phyloP scores from a whole-genome alignment of 2,113 vertebrate genomes.

The Lepidothrix coronata region DNA sequence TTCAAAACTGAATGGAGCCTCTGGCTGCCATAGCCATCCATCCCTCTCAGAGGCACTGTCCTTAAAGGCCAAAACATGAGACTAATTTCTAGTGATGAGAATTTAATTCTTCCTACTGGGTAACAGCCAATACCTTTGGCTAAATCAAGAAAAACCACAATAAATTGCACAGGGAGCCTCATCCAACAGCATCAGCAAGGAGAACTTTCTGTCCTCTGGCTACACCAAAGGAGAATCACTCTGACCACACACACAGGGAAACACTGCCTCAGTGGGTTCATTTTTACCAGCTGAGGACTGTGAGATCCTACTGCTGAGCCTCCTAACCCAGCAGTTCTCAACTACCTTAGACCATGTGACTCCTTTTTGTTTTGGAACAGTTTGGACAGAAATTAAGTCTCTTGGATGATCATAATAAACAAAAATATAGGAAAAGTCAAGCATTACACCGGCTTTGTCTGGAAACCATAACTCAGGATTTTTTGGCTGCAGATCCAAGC shows the following conservation, averaged over 20 bases:
- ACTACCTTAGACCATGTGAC: fast-evolving
- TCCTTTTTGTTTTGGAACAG: not conserved
- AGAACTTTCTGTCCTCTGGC: not conserved
- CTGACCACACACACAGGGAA: not conserved
- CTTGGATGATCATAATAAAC: not conserved
- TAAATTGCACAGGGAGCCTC: not conserved
- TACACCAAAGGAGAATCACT: not conserved
- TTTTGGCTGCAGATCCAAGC: not conserved
- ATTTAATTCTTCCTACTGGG: not conserved
- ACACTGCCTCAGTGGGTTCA: not conserved
- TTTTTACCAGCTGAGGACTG: not conserved
- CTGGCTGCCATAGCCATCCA: not conserved
- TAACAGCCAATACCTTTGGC: not conserved
- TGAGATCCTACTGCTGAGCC: not conserved
- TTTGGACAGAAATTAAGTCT: not conserved
- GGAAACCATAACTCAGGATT: not conserved
- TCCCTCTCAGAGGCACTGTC: not conserved
- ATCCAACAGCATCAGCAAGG: not conserved
- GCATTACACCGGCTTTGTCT: not conserved
- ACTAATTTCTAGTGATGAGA: not conserved
- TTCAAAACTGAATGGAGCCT: not conserved
- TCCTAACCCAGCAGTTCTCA: not conserved
- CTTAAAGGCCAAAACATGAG: not conserved
- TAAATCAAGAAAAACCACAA: not conserved
- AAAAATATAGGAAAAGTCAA: not conserved